A percentile compares a stretch with the other conserved stretches of the same genome.
Evolutionary conservation across 2,888 invertebrate species (phyloP).

Genomic region (Dryococelus australis): DNA sequence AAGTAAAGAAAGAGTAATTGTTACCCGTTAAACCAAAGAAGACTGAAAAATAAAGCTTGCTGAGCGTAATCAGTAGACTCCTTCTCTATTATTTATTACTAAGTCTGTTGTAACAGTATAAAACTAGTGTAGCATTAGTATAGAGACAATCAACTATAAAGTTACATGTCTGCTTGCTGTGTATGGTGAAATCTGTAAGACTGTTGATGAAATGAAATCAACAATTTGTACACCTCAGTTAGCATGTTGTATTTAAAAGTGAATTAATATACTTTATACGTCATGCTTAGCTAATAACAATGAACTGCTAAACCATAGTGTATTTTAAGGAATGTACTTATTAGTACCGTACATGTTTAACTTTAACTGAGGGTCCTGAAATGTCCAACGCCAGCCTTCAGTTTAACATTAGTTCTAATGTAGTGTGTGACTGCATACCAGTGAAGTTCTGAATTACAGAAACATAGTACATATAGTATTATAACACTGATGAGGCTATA

Average conservation of each 20-base stretch:
- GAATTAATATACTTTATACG: not conserved
- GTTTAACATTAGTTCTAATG: not conserved
- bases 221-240: not conserved
- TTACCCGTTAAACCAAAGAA: slow-evolving; percentile 64
- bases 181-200: not conserved
- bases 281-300: slow-evolving; percentile 1
- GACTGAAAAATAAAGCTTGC: slow-evolving; percentile 57
- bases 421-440: not conserved
- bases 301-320: not conserved
- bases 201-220: not conserved
- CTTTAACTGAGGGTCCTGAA: not conserved
- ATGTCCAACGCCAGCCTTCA: not conserved
- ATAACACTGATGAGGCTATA: not conserved
- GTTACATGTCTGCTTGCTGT: not conserved
- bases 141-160: not conserved
- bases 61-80: slow-evolving; percentile 20
- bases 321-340: slow-evolving; percentile 16
- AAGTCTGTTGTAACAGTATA: slow-evolving; percentile 24
- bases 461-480: not conserved
- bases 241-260: not conserved
- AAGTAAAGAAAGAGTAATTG: slow-evolving; percentile 26
- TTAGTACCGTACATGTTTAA: not conserved
- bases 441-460: not conserved
- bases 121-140: not conserved
- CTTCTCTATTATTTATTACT: slow-evolving; percentile 25